These are phyloP conservation scores for Pangasius krempfi DNA, from an alignment of 2,797 vertebrate genomes.

Conservation along the genomic window DNA sequence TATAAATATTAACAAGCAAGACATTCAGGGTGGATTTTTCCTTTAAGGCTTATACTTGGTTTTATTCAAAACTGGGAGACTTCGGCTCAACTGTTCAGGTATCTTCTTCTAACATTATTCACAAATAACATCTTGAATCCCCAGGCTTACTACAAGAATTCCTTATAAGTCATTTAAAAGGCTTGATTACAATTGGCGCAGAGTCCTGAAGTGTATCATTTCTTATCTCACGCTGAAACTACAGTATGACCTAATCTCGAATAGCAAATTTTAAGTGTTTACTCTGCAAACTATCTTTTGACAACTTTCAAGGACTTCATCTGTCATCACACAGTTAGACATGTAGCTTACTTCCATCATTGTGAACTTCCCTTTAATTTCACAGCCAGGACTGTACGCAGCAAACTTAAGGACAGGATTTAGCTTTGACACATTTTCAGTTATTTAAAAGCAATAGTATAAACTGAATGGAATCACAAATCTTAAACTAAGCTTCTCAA, in stretches of 20 bases:
- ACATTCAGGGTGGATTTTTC: neutral
- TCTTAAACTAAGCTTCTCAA: neutral
- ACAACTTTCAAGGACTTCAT: neutral
- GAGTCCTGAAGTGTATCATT: neutral
- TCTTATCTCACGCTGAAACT: neutral
- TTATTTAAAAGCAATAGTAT: neutral
- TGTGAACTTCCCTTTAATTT: neutral
- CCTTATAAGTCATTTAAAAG: constrained; percentile 4
- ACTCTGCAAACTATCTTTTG: constrained; percentile 14
- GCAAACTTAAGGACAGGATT: neutral
- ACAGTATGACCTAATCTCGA: neutral
- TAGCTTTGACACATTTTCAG: neutral
- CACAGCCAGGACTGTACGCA: neutral
- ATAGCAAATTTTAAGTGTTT: constrained; percentile 13
- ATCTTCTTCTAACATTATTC: constrained; percentile 16
- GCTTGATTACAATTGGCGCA: neutral
- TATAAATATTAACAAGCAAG: neutral
- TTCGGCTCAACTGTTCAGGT: neutral
- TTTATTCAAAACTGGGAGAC: neutral
- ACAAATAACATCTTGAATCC: constrained; percentile 16
- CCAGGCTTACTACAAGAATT: constrained; percentile 41
- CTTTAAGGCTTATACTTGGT: neutral
- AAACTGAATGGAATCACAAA: neutral
- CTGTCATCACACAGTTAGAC: neutral
- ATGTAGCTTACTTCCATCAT: neutral